A percentile compares a stretch with the other conserved stretches of the same genome.
These are phyloP conservation scores for Actinostola sp. DNA, from an alignment of 92 coral and sea anemone species.

Conservation along the genomic window DNA sequence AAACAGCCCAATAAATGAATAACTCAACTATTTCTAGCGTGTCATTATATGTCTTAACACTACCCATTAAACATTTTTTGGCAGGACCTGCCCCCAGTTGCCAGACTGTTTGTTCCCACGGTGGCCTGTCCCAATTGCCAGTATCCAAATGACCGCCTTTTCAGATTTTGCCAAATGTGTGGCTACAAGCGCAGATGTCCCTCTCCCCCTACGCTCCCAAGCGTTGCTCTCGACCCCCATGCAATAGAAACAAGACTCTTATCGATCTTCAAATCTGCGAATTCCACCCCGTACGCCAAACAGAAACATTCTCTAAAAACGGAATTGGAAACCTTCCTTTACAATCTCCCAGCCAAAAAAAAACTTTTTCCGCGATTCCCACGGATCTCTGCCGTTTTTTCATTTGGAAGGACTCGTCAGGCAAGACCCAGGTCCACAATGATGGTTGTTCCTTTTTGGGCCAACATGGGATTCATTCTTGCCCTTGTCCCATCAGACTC, in stretches of 20 bases:
- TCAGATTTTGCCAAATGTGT: constrained; percentile 50
- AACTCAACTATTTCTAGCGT: not conserved
- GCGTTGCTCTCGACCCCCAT: constrained; percentile 10
- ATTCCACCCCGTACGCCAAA: constrained; percentile 41
- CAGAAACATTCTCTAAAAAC: constrained; percentile 34
- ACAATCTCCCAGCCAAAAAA: constrained; percentile 33
- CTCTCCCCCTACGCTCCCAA: no score
- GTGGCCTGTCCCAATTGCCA: constrained; percentile 40
- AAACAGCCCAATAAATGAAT: no score
- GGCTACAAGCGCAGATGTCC: constrained; percentile 32
- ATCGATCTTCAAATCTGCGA: constrained; percentile 22
- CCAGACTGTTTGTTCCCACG: constrained; percentile 50
- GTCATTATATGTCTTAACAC: no score
- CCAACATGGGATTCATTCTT: no score
- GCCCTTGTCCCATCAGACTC: no score
- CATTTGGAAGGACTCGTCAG: constrained; percentile 39
- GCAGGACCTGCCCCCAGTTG: constrained; percentile 38
- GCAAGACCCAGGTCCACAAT: constrained; percentile 38
- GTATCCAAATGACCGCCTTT: constrained; percentile 44
- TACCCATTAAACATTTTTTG: no score
- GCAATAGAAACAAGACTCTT: constrained; percentile 25
- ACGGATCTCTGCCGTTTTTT: constrained; percentile 41
- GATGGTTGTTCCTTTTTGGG: no score
- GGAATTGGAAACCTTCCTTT: constrained; percentile 32
- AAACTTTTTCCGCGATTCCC: constrained; percentile 46